Percentiles rank a stretch among this genome's conserved stretches.
These are phyloP conservation scores for Megaceryle maxima DNA, from an alignment of 2,113 vertebrate species.

Conservation along the genomic window DNA sequence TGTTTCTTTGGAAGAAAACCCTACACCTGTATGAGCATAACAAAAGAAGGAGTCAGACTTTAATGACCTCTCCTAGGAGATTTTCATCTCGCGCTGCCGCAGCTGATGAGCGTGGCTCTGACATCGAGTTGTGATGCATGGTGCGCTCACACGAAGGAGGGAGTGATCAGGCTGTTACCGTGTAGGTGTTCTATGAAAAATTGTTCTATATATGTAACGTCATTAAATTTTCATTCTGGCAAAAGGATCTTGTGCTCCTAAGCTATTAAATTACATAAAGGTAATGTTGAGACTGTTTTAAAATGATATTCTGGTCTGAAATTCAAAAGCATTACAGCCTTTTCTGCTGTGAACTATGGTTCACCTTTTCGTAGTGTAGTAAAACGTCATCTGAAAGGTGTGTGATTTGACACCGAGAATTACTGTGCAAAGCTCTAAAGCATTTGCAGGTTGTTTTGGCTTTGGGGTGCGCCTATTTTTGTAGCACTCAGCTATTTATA, in stretches of 20 bases:
- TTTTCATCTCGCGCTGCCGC: not conserved
- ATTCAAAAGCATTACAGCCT: not conserved
- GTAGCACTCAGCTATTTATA: not conserved
- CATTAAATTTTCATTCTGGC: not conserved
- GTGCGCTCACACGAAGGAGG: not conserved
- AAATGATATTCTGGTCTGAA: not conserved
- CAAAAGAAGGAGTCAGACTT: not conserved
- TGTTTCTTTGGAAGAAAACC: not conserved
- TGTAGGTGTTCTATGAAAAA: not conserved
- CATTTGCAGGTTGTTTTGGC: not conserved
- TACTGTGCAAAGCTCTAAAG: not conserved
- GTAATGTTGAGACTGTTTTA: not conserved
- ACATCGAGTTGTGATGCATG: not conserved
- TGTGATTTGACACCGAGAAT: not conserved
- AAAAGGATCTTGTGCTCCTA: not conserved
- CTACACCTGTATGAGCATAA: not conserved
- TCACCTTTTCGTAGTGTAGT: not conserved
- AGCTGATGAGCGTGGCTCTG: not conserved
- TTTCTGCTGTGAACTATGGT: not conserved
- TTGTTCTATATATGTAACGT: not conserved
- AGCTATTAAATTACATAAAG: not conserved
- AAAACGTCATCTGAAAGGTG: not conserved
- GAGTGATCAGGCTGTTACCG: not conserved
- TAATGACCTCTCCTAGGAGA: not conserved
- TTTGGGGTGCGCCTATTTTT: not conserved